Evolutionary conservation across 2,113 vertebrate genomes (phyloP).

Genomic region (Prietella phreatophila): DNA sequence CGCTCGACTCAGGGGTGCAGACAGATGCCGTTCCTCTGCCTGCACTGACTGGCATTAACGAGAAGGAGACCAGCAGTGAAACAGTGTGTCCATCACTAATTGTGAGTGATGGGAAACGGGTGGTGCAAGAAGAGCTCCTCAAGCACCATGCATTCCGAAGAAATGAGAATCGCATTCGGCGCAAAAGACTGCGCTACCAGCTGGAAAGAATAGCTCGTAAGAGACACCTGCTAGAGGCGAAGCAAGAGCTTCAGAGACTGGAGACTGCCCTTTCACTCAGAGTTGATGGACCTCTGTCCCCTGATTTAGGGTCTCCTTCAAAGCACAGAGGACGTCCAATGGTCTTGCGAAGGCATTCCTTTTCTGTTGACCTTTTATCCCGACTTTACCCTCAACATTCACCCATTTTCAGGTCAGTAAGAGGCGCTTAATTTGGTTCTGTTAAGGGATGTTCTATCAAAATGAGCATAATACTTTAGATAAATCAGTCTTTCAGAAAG

Average conservation of each 20-base stretch:
- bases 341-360: conserved; percentile 64
- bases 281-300: conserved; percentile 51
- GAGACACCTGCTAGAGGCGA: conserved; percentile 81
- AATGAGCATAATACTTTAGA: not conserved
- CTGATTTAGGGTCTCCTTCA: conserved; percentile 48
- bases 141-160: conserved; percentile 73
- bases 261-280: conserved; percentile 70
- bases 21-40: conserved; percentile 67
- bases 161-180: conserved; percentile 71
- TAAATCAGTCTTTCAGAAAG: not conserved
- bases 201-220: conserved; percentile 85
- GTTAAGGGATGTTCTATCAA: not conserved
- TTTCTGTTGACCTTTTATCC: conserved; percentile 73
- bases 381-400: conserved; percentile 72
- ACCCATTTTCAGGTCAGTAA: conserved; percentile 72
- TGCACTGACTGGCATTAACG: conserved; percentile 31
- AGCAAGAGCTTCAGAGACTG: conserved; percentile 79
- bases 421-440: not conserved
- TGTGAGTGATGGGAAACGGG: conserved; percentile 73
- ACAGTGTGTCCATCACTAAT: conserved; percentile 31
- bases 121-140: conserved; percentile 79
- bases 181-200: conserved; percentile 80
- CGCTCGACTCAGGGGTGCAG: conserved; percentile 73
- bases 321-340: conserved; percentile 44
- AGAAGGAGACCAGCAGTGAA: conserved; percentile 12